Percentiles rank a stretch among this genome's conserved stretches.
These are phyloP conservation scores for Corythoichthys haematopterus DNA, from an alignment of 2,113 vertebrate species.

Conservation along the genomic window DNA sequence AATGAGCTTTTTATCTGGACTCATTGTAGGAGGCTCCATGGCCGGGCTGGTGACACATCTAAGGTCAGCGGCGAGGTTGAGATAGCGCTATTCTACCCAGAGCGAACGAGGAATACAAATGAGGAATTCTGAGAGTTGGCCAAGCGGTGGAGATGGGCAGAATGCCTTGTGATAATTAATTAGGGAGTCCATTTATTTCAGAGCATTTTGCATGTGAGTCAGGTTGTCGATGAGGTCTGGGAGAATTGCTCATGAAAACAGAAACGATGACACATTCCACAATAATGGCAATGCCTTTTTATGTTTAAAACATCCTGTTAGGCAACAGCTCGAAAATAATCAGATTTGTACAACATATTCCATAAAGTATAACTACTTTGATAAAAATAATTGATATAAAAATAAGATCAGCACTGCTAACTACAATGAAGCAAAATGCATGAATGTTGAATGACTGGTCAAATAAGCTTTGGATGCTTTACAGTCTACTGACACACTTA, in stretches of 20 bases:
- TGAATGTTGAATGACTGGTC: not conserved
- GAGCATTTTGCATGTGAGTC: not conserved
- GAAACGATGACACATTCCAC: not conserved
- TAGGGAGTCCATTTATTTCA: not conserved
- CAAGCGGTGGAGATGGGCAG: not conserved
- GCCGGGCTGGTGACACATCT: conserved; percentile 17
- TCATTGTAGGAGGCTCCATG: not conserved
- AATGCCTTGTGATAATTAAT: not conserved
- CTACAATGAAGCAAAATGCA: not conserved
- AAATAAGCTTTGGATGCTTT: not conserved
- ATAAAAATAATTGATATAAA: not conserved
- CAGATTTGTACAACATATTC: not conserved
- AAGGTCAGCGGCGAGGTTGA: conserved; percentile 10
- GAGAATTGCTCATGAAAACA: no score
- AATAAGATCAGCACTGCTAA: not conserved
- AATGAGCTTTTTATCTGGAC: conserved; percentile 19
- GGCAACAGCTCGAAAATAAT: not conserved
- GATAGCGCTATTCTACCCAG: not conserved
- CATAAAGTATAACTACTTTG: not conserved
- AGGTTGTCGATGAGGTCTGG: not conserved
- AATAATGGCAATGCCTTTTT: not conserved
- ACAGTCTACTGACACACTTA: no score
- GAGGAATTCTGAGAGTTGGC: not conserved
- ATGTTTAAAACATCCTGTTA: not conserved
- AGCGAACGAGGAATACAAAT: conserved; percentile 6